A percentile compares a stretch with the other conserved stretches of the same genome.
These are phyloP conservation scores for Caprella mutica DNA, from an alignment of 2,888 invertebrate genomes.

Conservation along the genomic window DNA sequence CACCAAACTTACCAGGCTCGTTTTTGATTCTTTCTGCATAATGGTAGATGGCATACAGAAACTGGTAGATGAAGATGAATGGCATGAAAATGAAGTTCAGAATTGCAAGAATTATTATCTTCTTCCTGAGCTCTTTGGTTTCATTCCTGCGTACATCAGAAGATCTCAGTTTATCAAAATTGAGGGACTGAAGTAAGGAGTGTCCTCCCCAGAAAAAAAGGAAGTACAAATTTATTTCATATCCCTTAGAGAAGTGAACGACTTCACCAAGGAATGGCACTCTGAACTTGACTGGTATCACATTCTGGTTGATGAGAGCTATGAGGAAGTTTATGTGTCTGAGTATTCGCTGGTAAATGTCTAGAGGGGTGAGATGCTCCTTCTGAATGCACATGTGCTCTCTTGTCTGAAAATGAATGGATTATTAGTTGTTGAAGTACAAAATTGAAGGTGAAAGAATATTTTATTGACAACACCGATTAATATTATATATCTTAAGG, in stretches of 20 bases:
- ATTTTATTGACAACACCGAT: too few relatives aligned
- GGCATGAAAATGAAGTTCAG: slow-evolving; percentile 76
- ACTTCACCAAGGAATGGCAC: slow-evolving; percentile 75
- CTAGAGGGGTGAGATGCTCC: slow-evolving; percentile 81
- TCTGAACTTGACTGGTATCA: slow-evolving; percentile 64
- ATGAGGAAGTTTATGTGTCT: slow-evolving; percentile 93
- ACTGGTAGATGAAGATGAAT: slow-evolving; percentile 83
- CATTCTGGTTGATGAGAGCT: slow-evolving; percentile 83
- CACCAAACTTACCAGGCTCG: slow-evolving; percentile 76
- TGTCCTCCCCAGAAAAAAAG: slow-evolving; percentile 80
- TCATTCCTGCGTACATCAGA: slow-evolving; percentile 81
- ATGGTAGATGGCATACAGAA: slow-evolving; percentile 83
- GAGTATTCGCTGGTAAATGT: slow-evolving; percentile 94
- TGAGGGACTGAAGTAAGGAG: neutral
- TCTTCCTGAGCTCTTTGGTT: slow-evolving; percentile 35
- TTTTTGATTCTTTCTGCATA: slow-evolving; percentile 79
- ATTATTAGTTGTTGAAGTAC: too few relatives aligned
- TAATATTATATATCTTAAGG: too few relatives aligned
- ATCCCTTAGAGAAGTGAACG: slow-evolving; percentile 74
- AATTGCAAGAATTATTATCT: slow-evolving; percentile 57
- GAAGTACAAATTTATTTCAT: slow-evolving; percentile 80
- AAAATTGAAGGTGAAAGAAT: too few relatives aligned
- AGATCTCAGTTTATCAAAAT: neutral
- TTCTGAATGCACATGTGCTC: slow-evolving; percentile 98
- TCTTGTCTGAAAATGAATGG: slow-evolving; percentile 78